Evolutionary conservation across 2,113 vertebrate species (phyloP), one percentile per base, ranked within the genome.

Genomic region (Sapajus apella): DNA sequence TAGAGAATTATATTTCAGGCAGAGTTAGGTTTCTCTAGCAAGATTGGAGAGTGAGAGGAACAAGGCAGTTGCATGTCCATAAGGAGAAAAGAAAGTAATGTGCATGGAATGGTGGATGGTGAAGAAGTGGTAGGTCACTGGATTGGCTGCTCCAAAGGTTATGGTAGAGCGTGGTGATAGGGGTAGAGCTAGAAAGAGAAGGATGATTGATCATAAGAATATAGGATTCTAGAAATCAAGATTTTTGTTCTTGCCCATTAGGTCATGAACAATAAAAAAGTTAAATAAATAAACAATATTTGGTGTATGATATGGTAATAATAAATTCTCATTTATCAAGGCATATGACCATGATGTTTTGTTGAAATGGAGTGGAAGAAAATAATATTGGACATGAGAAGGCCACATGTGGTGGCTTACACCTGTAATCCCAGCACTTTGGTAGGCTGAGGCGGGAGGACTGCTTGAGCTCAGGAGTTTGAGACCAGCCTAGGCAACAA

Each of bases 301-400:
- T 64, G 12, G 61, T 55, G 80, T 40, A 12, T 73, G 40, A 90
- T 58, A 30, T 66, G 70, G 27, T 84, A 88, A 55, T 61, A 87
- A 50, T 52, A 89, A 70, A 35, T 93, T 56, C 83, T 91, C 20
- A 76, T 16, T 30, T 45, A 76, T 76, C 61, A 70, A 81, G 90
- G 23, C 16, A n/a, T 47, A 82, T 52, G 32, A 64, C 23, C 43
- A 94, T 64, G 30, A 20, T 21, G 2, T 52, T 80, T 92, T 90
- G 18, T 68, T 95, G 66, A 95, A 94, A 94, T 77, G 17, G 23
- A 92, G 37, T 85, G 9, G 58, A 81, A 35, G 40, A 85, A 87
- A 94, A 73, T 43, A 90, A 90, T 72, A 58, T 21, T 93, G 56
- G 32, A 89, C 73, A 20, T 87, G 35, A 83, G 25, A 89, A 43